Evolutionary conservation across 2,797 vertebrate species (phyloP).

Genomic region (Buphagus erythrorhynchus): DNA sequence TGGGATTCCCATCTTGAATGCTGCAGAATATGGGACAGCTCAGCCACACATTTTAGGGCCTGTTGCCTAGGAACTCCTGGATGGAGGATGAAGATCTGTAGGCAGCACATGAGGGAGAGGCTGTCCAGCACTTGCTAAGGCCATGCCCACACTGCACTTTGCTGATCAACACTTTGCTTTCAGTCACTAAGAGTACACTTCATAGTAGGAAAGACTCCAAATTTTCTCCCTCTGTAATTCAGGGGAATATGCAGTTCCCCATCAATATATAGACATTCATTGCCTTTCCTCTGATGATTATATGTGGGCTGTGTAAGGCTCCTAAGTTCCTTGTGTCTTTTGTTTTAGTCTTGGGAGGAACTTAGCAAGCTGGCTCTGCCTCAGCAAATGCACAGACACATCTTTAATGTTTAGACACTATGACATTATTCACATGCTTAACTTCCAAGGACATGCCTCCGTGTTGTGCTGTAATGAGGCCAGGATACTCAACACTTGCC

Average conservation of each 20-base stretch:
- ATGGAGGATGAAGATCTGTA: not conserved
- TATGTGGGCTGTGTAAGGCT: not conserved
- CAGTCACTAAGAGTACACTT: not conserved
- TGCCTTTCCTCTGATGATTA: not conserved
- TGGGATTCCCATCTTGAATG: not conserved
- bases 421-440: slow-evolving; percentile 16
- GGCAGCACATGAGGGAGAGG: not conserved
- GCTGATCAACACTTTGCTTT: not conserved
- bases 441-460: not conserved
- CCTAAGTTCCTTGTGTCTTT: not conserved
- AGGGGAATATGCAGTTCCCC: not conserved
- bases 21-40: not conserved
- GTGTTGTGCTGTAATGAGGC: not conserved
- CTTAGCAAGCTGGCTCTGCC: not conserved
- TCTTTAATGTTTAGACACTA: not conserved
- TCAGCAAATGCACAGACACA: not conserved
- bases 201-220: not conserved
- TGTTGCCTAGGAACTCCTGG: not conserved
- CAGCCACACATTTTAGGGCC: not conserved
- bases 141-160: not conserved
- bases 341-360: not conserved
- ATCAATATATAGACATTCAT: not conserved
- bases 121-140: not conserved
- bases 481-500: slow-evolving; percentile 13
- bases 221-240: not conserved